These are phyloP conservation scores for Cotesia congregata DNA, from an alignment of 2,888 invertebrate genomes.

Conservation along the genomic window DNA sequence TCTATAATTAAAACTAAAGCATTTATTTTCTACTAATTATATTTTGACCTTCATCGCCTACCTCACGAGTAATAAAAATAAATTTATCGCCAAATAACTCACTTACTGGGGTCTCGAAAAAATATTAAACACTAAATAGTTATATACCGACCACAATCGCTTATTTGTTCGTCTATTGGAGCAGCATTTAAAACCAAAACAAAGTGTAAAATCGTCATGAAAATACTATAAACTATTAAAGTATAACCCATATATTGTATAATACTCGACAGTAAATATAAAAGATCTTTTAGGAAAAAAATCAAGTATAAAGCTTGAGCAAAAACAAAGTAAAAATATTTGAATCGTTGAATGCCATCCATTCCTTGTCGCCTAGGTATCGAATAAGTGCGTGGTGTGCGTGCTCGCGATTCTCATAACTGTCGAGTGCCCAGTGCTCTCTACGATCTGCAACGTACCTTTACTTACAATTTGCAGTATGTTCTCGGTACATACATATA, in stretches of 20 bases:
- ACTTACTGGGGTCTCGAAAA: neutral
- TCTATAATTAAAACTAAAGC: neutral
- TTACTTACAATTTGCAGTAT: neutral
- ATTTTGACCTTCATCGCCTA: neutral
- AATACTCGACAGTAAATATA: neutral
- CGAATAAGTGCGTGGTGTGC: constrained; percentile 16
- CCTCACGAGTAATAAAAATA: neutral
- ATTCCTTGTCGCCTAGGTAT: neutral
- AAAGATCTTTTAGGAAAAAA: neutral
- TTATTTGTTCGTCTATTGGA: neutral
- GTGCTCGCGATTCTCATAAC: constrained; percentile 10
- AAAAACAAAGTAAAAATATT: neutral
- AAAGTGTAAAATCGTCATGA: neutral
- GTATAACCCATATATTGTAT: neutral
- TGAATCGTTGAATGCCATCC: neutral
- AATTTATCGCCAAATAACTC: neutral
- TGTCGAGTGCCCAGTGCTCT: neutral
- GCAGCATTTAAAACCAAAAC: neutral
- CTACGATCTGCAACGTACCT: neutral
- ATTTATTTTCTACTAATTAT: neutral
- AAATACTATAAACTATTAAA: too few species aligned
- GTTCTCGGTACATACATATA: neutral
- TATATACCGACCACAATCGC: neutral
- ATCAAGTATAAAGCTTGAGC: neutral
- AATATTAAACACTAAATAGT: neutral